Evolutionary conservation across 2,113 vertebrate genomes (phyloP).

Genomic region (Nettapus auritus): DNA sequence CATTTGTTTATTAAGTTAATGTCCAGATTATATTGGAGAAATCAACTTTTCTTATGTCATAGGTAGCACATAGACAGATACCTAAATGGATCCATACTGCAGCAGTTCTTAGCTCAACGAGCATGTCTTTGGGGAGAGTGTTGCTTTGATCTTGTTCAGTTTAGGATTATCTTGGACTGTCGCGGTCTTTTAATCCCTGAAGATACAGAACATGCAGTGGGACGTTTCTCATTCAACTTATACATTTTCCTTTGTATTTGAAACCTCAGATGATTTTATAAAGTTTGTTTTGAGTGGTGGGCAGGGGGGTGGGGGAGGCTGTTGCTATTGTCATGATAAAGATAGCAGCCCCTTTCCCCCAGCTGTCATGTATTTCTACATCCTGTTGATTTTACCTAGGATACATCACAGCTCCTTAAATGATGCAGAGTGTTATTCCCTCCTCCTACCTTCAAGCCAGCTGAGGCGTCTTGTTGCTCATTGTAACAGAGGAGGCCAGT

Average conservation of each 20-base stretch:
- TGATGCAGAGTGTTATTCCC: neutral
- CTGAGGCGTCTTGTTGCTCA: neutral
- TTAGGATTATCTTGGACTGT: neutral
- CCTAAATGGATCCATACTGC: neutral
- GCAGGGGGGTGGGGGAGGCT: neutral
- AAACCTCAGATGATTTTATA: neutral
- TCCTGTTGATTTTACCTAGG: neutral
- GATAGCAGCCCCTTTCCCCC: neutral
- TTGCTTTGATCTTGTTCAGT: neutral
- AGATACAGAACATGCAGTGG: neutral
- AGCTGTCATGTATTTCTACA: neutral
- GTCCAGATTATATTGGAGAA: neutral
- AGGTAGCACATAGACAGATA: neutral
- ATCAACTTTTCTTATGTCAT: neutral
- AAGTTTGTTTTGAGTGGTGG: neutral
- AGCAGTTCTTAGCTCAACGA: neutral
- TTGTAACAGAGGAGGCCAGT: neutral
- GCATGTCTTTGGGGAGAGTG: neutral
- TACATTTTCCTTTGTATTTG: neutral
- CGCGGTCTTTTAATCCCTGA: neutral
- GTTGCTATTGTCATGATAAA: neutral
- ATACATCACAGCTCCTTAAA: neutral
- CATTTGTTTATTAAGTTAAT: neutral
- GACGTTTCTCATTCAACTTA: neutral
- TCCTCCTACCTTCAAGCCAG: neutral